phyloP scores from a whole-genome alignment of 2,113 vertebrate species.

The Muntiacus muntjak region DNA sequence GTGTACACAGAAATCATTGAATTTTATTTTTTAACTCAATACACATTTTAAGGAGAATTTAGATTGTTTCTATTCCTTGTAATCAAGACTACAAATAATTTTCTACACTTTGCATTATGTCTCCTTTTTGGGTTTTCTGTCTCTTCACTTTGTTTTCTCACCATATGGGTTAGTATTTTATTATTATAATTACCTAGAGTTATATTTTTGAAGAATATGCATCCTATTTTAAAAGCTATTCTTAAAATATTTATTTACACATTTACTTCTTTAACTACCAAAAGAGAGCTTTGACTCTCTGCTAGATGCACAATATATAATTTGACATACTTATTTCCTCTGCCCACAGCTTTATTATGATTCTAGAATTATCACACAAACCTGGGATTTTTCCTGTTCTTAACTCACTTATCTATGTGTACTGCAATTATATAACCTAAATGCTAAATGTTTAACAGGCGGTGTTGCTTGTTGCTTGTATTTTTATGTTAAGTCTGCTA shows the following conservation, averaged over 20 bases:
- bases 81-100: not conserved
- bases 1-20: not conserved
- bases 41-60: not conserved
- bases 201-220: not conserved
- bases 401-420: not conserved
- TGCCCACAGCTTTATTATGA: not conserved
- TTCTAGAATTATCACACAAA: not conserved
- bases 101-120: not conserved
- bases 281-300: not conserved
- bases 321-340: not conserved
- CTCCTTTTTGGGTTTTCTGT: not conserved
- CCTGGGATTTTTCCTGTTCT: not conserved
- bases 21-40: not conserved
- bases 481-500: not conserved
- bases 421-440: not conserved
- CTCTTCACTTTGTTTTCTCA: not conserved
- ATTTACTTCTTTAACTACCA: not conserved
- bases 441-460: not conserved
- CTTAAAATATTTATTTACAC: not conserved
- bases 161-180: not conserved
- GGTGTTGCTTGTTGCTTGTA: not conserved
- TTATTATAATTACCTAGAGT: not conserved
- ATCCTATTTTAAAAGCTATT: not conserved
- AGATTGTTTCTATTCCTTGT: not conserved
- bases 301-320: fast-evolving